Evolutionary conservation across 2,113 vertebrate species (phyloP).

Genomic region (Ceuthmochares aereus): DNA sequence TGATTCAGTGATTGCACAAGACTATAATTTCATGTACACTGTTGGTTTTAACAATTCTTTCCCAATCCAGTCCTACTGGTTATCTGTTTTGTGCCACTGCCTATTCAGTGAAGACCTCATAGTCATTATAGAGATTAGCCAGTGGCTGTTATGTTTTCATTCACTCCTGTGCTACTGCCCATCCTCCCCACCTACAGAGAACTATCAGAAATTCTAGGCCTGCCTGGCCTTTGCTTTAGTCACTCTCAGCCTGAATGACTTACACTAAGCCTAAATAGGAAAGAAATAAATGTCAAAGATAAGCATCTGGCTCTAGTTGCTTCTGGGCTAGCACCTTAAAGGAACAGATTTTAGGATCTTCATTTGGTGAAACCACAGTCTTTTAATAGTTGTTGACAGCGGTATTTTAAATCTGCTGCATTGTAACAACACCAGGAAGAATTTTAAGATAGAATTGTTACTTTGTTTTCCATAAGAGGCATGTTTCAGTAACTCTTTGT

Average conservation of each 20-base stretch:
- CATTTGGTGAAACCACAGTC: neutral
- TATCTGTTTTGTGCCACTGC: neutral
- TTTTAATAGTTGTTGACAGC: neutral
- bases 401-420: neutral
- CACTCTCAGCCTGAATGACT: neutral
- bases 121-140: neutral
- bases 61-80: neutral
- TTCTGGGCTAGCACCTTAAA: neutral
- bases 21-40: neutral
- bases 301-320: neutral
- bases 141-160: neutral
- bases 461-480: neutral
- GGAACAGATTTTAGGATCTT: neutral
- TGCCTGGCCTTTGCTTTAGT: neutral
- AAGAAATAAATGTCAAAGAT: neutral
- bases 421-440: neutral
- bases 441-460: neutral
- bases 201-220: neutral
- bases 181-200: neutral
- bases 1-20: neutral
- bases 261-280: neutral
- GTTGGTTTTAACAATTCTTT: neutral
- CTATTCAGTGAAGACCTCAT: neutral
- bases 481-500: neutral
- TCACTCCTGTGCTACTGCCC: neutral